Base-by-base conservation (phyloP, 2,888 invertebrate species). In the Polietes domitor region DNA sequence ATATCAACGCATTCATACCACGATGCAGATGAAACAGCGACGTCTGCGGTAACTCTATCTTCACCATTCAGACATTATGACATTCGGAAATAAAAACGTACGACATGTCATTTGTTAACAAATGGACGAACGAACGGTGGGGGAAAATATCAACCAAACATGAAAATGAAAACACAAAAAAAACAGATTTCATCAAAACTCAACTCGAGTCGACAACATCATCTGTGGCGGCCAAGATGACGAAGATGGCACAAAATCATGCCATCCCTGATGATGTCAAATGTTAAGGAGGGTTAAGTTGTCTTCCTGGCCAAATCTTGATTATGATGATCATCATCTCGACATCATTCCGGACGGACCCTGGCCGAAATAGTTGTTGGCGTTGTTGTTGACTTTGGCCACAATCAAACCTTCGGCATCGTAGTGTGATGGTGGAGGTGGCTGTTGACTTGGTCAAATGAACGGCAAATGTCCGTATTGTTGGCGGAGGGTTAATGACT, bases 271-370 rank as follows among this genome's bases (percentile, higher is more conserved):
- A 61, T 37, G 61, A 24, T 28, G 28, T 15, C 26, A 61, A 61
- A 61, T 28, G 61, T 2, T 61, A 61, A 61, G 24, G 28, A 61
- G 61, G 61, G 61, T 61, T 61, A 61, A 28, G 61, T 28, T 28
- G 61, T 61, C 43, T 61, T 50, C 55, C 53, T 71, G 63, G 41
- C 26, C 78, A 79, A 79, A 70, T 80, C 68, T 73, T 80, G 68
- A 74, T 80, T 65, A 70, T 70, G 70, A 70, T 72, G 37, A 47
- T 41, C 32, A 72, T 80, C 58, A 73, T 79, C 73, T 17, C 43
- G 12, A 50, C 24, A 32, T 61, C 32, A 58, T 7, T 17, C 12
- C 61, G 61, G 61, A 24, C 24, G 24, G 21, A 17, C 43, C 41
- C 21, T 41, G 65, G 65, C 41, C 21, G 4, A 32, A 41, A 65